phyloP scores from a whole-genome alignment of 2,113 vertebrate genomes.

The Cavia aperea region DNA sequence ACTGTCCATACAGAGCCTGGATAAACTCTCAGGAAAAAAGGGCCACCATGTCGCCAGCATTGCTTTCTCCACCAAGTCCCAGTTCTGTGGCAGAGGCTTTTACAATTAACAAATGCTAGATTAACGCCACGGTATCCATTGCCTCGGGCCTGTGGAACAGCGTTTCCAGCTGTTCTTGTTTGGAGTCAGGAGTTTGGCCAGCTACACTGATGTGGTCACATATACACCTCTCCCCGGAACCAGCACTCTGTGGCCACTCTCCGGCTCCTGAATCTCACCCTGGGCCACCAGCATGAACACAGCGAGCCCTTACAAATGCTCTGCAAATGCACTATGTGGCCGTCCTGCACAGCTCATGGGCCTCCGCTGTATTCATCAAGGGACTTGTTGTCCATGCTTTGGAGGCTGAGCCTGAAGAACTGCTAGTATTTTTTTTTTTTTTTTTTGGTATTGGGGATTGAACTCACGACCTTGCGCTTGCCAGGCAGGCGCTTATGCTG shows the following conservation, averaged over 20 bases:
- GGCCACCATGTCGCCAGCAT: not conserved
- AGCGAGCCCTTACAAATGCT: not conserved
- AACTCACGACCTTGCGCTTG: too few species aligned
- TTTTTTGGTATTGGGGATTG: too few species aligned
- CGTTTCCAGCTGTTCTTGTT: not conserved
- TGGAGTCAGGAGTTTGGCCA: accelerated
- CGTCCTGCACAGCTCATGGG: conserved; percentile 87
- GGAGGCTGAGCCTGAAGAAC: not conserved
- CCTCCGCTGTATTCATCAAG: conserved; percentile 85
- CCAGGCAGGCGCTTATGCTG: too few species aligned
- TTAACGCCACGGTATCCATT: not conserved
- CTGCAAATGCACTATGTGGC: conserved; percentile 81
- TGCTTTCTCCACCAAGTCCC: not conserved
- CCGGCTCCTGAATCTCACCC: not conserved
- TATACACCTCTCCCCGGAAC: not conserved
- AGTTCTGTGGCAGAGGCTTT: not conserved
- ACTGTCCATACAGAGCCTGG: not conserved
- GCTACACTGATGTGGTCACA: not conserved
- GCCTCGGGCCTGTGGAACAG: accelerated
- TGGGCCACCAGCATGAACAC: not conserved
- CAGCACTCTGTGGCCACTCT: not conserved
- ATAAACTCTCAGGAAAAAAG: not conserved
- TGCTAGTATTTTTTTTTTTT: not conserved
- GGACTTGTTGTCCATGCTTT: not conserved
- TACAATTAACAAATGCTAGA: not conserved